Conservation (phyloP, 2,797 vertebrate species). For the Eremophila alpestris region DNA sequence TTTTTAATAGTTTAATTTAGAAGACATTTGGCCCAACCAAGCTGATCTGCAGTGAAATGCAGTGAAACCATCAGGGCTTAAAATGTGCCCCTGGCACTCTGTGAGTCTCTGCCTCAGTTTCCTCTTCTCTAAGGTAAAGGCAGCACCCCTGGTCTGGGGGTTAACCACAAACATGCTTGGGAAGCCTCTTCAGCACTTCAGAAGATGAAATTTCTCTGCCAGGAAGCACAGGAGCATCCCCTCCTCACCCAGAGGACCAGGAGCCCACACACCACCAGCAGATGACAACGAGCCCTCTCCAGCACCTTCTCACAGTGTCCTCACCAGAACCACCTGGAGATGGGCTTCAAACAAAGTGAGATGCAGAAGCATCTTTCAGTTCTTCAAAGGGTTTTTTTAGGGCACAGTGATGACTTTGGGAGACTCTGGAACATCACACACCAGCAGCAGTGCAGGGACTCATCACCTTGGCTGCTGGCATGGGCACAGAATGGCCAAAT, state of each 20-base stretch:
- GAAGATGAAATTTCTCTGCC: background rate
- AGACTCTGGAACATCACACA: background rate
- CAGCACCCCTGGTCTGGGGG: background rate
- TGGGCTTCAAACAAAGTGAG: background rate
- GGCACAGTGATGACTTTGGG: background rate
- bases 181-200: background rate
- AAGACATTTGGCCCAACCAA: background rate
- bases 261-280: background rate
- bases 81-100: background rate
- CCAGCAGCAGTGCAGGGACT: background rate
- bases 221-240: background rate
- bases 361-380: background rate
- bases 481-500: background rate
- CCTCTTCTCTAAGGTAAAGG: background rate
- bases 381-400: background rate
- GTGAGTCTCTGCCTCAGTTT: background rate
- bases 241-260: background rate
- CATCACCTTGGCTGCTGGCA: rapidly evolving
- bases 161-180: background rate
- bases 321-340: rapidly evolving
- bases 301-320: background rate
- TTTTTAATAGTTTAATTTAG: background rate
- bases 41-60: background rate
- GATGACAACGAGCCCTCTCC: background rate
- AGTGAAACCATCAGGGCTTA: background rate